A percentile compares a stretch with the other conserved stretches of the same genome.
Evolutionary conservation across 2,888 invertebrate species (phyloP).

Genomic region (Tachina grossa): DNA sequence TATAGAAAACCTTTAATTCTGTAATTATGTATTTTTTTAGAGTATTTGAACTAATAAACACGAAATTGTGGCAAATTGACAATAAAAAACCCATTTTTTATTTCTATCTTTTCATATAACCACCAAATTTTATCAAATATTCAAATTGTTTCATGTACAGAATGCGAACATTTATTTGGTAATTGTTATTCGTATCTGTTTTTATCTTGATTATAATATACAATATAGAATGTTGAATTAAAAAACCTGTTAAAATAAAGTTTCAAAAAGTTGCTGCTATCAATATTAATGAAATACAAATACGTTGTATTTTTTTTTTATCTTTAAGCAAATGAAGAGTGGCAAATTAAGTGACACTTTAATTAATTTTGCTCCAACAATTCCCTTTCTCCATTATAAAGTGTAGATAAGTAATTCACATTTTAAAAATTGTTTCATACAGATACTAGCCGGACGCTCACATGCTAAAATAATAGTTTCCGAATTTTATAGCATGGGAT

Average conservation of each 20-base stretch:
- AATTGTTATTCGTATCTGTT: conserved; percentile 11
- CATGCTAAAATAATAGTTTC: too few relatives aligned
- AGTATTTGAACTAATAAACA: conserved; percentile 9
- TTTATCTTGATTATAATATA: conserved; percentile 12
- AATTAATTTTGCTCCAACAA: background rate
- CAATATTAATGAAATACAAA: background rate
- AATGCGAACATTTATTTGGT: background rate
- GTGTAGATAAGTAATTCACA: background rate
- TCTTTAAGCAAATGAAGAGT: too few relatives aligned
- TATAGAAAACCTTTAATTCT: background rate
- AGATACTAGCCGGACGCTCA: too few relatives aligned
- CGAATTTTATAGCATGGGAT: too few relatives aligned
- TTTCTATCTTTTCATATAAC: background rate
- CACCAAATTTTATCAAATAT: background rate
- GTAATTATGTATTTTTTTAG: background rate
- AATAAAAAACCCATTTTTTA: background rate
- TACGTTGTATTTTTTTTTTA: too few relatives aligned
- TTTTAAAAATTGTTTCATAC: too few relatives aligned
- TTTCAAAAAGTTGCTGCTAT: background rate
- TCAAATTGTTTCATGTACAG: background rate
- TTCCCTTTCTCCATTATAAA: background rate
- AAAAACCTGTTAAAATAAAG: background rate
- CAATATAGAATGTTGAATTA: background rate
- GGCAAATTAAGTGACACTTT: too few relatives aligned
- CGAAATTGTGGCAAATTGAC: background rate